phyloP scores from a whole-genome alignment of 2,888 invertebrate species.

The Steinernema scapterisci region DNA sequence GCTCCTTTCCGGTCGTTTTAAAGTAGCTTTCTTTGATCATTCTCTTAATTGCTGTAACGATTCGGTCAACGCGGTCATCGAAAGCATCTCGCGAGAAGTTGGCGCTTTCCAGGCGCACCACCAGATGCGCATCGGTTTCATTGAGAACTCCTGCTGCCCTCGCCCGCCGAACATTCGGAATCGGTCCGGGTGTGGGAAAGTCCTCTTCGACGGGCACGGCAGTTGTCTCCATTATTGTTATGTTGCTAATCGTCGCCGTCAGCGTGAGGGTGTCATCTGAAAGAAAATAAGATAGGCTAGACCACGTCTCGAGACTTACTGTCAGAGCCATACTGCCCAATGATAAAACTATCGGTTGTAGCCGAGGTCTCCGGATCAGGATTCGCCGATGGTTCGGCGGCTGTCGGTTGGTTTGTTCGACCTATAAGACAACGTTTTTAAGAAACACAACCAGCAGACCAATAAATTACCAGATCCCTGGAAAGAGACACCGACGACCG shows the following conservation, averaged over 20 bases:
- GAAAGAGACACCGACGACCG: background rate
- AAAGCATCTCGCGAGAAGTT: background rate
- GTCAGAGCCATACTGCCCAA: background rate
- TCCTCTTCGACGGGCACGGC: background rate
- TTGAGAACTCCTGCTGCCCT: slow-evolving; percentile 1
- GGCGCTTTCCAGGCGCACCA: background rate
- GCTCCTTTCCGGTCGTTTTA: background rate
- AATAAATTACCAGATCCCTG: background rate
- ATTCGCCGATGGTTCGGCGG: background rate
- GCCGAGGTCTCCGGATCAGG: background rate
- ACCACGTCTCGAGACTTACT: background rate
- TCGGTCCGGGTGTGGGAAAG: background rate
- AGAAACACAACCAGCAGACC: background rate
- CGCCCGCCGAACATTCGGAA: background rate
- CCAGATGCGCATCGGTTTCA: background rate
- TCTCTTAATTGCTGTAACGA: background rate
- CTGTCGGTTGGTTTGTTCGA: background rate
- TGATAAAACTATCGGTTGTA: slow-evolving; percentile 15
- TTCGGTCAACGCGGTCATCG: background rate
- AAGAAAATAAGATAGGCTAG: background rate
- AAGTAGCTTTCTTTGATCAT: background rate
- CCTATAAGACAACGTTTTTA: background rate
- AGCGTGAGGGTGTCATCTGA: background rate
- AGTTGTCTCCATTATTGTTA: background rate
- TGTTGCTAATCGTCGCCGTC: background rate